These are phyloP conservation scores for Drosophila mayaguana DNA, from an alignment of 2,888 invertebrate species.

Conservation along the genomic window DNA sequence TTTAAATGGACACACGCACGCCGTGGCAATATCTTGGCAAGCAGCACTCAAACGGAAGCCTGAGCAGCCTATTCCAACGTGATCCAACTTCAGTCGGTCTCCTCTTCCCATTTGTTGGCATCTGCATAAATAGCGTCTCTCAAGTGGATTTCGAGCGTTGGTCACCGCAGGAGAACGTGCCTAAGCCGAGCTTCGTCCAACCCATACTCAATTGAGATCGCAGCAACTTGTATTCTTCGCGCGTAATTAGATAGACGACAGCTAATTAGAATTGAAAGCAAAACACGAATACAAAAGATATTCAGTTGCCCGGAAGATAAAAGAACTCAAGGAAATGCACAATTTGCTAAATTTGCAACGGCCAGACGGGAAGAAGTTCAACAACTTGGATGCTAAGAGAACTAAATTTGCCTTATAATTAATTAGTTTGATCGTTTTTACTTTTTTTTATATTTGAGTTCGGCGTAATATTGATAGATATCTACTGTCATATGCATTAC, in stretches of 20 bases:
- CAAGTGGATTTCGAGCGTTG: slow-evolving; percentile 48
- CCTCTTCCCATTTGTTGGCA: slow-evolving; percentile 36
- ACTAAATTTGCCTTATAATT: neutral
- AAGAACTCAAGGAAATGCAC: slow-evolving; percentile 42
- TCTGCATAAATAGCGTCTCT: slow-evolving; percentile 73
- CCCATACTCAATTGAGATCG: slow-evolving; percentile 34
- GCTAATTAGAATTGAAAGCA: slow-evolving; percentile 47
- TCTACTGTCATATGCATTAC: neutral
- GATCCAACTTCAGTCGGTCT: slow-evolving; percentile 11
- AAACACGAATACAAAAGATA: slow-evolving; percentile 26
- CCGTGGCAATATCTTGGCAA: slow-evolving; percentile 20
- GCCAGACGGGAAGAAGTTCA: slow-evolving; percentile 15
- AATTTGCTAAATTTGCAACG: slow-evolving; percentile 26
- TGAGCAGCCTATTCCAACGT: slow-evolving; percentile 48
- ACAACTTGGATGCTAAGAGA: slow-evolving; percentile 1
- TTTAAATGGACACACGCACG: slow-evolving; percentile 51
- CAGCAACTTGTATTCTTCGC: slow-evolving; percentile 15
- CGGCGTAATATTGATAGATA: neutral
- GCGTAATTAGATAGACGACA: slow-evolving; percentile 38
- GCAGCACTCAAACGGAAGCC: slow-evolving; percentile 53
- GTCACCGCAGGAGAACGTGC: slow-evolving; percentile 41
- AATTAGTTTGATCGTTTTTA: neutral
- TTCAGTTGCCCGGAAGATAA: slow-evolving; percentile 15
- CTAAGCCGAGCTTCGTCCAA: slow-evolving; percentile 20
- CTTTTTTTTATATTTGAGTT: too few relatives aligned